A percentile compares a stretch with the other conserved stretches of the same genome.
Conservation (phyloP, 2,797 vertebrate species). For the Manis pentadactyla region DNA sequence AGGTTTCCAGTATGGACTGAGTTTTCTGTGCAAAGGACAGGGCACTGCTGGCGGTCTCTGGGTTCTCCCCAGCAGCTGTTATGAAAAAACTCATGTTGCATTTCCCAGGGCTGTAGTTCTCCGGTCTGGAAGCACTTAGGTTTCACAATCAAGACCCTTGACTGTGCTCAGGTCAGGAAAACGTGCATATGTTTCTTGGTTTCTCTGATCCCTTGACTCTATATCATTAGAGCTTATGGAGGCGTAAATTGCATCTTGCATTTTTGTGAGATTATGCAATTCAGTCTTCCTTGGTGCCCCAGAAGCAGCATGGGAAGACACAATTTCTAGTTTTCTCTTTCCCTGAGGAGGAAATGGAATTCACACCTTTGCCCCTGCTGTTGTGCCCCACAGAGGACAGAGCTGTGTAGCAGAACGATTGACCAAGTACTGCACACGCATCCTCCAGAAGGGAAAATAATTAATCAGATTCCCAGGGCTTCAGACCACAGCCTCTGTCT, state of each 20-base stretch:
- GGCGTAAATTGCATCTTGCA: slow-evolving; percentile 3
- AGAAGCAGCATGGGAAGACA: slow-evolving; percentile 70
- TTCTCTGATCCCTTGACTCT: slow-evolving; percentile 41
- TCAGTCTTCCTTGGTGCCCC: slow-evolving; percentile 33
- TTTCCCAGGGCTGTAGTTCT: neutral
- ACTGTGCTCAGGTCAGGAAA: slow-evolving; percentile 45
- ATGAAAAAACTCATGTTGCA: neutral
- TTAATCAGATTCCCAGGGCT: neutral
- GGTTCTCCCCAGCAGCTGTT: neutral
- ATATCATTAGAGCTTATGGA: slow-evolving; percentile 38
- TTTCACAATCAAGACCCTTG: neutral
- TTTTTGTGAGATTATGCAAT: slow-evolving; percentile 70
- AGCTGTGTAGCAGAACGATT: neutral
- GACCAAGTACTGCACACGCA: neutral
- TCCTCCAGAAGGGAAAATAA: neutral
- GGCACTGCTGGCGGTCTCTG: neutral
- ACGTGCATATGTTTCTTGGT: slow-evolving; percentile 38
- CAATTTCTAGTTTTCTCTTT: slow-evolving; percentile 25
- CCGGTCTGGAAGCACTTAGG: neutral
- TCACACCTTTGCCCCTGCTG: slow-evolving; percentile 37
- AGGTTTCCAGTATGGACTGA: neutral
- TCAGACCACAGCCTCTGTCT: neutral
- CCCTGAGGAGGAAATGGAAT: slow-evolving; percentile 57
- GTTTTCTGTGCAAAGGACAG: neutral
- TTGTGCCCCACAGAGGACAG: neutral